Evolutionary conservation across 2,113 vertebrate genomes (phyloP).

Genomic region (Nothoprocta pentlandii): DNA sequence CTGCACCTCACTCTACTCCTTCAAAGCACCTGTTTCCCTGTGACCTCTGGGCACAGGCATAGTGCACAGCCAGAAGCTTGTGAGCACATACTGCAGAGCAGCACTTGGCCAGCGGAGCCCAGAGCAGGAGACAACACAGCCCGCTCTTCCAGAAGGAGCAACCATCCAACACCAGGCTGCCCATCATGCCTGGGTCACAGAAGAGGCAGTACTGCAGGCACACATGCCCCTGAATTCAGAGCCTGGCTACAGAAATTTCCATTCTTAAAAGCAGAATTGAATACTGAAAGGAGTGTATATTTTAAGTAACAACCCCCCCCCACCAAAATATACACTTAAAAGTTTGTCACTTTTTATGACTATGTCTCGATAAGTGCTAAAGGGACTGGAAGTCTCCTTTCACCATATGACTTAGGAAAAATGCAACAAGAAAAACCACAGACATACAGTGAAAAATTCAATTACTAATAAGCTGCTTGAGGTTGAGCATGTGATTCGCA

Average conservation of each 20-base stretch:
- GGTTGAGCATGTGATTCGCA: background rate
- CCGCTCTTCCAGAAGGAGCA: fast-evolving
- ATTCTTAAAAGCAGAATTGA: background rate
- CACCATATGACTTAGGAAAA: background rate
- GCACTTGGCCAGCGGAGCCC: background rate
- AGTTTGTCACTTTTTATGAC: background rate
- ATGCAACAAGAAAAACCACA: background rate
- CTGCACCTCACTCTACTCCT: fast-evolving
- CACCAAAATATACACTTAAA: background rate
- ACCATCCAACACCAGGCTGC: fast-evolving
- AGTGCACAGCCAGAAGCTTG: fast-evolving
- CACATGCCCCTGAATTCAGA: fast-evolving
- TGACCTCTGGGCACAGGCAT: fast-evolving
- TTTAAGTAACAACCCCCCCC: background rate
- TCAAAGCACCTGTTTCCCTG: background rate
- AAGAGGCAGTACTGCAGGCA: too few relatives aligned
- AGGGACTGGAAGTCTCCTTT: background rate
- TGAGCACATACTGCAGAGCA: background rate
- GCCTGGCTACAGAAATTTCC: background rate
- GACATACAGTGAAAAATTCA: background rate
- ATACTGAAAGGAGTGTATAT: background rate
- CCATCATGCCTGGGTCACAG: fast-evolving
- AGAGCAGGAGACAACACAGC: too few relatives aligned
- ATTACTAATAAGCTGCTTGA: background rate
- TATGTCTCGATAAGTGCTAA: background rate